A percentile compares a stretch with the other conserved stretches of the same genome.
Conservation (phyloP, 64 coral and sea anemone species). For the Catalaphyllia jardinei region DNA sequence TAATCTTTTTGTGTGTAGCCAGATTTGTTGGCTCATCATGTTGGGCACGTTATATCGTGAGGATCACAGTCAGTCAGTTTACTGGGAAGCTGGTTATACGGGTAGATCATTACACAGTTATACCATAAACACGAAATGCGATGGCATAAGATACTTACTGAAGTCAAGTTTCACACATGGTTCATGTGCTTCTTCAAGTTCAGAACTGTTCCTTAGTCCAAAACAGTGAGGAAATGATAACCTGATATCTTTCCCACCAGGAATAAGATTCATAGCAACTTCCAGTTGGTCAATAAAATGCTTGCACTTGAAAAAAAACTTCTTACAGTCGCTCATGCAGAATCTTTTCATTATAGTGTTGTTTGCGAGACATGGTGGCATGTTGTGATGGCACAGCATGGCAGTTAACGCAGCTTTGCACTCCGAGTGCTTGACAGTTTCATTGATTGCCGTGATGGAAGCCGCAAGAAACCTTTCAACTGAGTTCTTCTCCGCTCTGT, state of each 20-base stretch:
- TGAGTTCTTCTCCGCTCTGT: neutral
- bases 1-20: too few relatives aligned
- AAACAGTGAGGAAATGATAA: neutral
- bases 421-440: slow-evolving; percentile 1
- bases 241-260: neutral
- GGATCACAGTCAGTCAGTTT: too few relatives aligned
- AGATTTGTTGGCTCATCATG: too few relatives aligned
- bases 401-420: slow-evolving; percentile 53
- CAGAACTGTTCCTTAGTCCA: neutral
- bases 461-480: neutral
- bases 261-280: neutral
- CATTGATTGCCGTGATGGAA: neutral
- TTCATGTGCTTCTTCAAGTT: neutral
- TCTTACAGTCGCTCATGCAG: slow-evolving; percentile 75
- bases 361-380: slow-evolving; percentile 65
- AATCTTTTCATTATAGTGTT: slow-evolving; percentile 42
- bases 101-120: too few relatives aligned
- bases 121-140: too few relatives aligned
- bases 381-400: slow-evolving; percentile 77
- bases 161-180: neutral
- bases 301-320: slow-evolving; percentile 29
- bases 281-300: slow-evolving; percentile 17
- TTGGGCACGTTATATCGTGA: too few relatives aligned
- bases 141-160: neutral
- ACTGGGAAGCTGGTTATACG: too few relatives aligned